phyloP scores from a whole-genome alignment of 2,113 vertebrate genomes.

The Synchiropus splendidus region DNA sequence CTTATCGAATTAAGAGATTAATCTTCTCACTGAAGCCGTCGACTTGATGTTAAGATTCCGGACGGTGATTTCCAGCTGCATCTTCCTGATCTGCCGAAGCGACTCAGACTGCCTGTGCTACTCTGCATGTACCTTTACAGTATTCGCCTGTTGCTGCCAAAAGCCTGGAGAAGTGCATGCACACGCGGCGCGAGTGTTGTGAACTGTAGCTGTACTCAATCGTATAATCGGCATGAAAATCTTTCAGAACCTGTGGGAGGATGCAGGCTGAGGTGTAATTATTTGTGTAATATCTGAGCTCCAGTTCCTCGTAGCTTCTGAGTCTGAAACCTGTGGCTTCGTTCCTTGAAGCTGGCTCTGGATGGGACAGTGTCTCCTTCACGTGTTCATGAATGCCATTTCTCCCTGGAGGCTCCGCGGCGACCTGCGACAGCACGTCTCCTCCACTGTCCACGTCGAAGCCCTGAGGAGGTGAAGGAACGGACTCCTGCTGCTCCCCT shows the following conservation, averaged over 20 bases:
- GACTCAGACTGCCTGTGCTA: conserved; percentile 23
- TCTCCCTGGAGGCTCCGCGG: no score
- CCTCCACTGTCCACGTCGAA: no score
- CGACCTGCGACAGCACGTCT: no score
- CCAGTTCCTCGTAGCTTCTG: no score
- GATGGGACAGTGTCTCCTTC: no score
- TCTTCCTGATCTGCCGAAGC: conserved; percentile 17
- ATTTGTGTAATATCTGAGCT: conserved; percentile 23
- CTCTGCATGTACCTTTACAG: conserved; percentile 54
- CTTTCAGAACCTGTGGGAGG: conserved; percentile 30
- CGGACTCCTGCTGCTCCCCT: conserved; percentile 18
- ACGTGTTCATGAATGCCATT: no score
- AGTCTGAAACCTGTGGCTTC: conserved; percentile 15
- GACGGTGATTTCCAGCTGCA: conserved; percentile 20
- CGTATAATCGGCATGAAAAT: conserved; percentile 53
- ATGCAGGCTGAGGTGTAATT: conserved; percentile 11
- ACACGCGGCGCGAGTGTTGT: conserved; percentile 30
- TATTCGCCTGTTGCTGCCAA: conserved; percentile 45
- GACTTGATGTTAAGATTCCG: conserved; percentile 12
- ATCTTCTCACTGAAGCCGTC: no score
- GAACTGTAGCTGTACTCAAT: conserved; percentile 43
- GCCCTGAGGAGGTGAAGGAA: conserved; percentile 5
- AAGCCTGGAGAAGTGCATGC: conserved; percentile 51
- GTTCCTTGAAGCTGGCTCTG: no score
- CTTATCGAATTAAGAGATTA: conserved; percentile 23